phyloP scores from a whole-genome alignment of 2,113 vertebrate genomes.

The Amia ocellicauda region DNA sequence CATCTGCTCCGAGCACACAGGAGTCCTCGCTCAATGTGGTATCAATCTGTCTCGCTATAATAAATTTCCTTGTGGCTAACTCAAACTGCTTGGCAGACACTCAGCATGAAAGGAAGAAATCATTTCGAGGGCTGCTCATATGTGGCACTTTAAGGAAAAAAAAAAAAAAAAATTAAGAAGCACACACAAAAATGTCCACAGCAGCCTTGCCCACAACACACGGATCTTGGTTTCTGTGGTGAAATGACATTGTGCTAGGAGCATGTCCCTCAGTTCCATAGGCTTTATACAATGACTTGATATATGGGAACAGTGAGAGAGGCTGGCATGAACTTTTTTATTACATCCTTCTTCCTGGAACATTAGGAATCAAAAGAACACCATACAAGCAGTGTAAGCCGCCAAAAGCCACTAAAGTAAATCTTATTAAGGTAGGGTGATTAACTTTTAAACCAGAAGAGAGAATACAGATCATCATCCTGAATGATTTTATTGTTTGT shows the following conservation, averaged over 20 bases:
- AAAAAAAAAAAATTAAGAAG: too few relatives aligned
- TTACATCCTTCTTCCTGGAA: conserved; percentile 3
- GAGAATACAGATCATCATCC: too few relatives aligned
- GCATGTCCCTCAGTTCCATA: background rate
- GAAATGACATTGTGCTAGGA: background rate
- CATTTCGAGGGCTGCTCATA: background rate
- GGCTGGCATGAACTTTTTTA: background rate
- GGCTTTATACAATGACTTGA: background rate
- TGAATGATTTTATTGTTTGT: too few relatives aligned
- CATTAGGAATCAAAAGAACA: background rate
- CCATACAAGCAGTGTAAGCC: background rate
- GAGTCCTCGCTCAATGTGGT: conserved; percentile 37
- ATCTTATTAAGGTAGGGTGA: background rate
- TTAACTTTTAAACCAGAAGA: too few relatives aligned
- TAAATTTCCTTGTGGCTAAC: conserved; percentile 26
- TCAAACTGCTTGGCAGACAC: conserved; percentile 21
- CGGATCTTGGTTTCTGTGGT: background rate
- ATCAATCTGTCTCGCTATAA: conserved; percentile 23
- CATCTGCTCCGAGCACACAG: conserved; percentile 14
- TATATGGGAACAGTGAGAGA: background rate
- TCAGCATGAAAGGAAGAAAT: conserved; percentile 3
- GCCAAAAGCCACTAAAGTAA: background rate
- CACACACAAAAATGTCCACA: background rate
- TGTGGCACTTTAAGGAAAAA: background rate
- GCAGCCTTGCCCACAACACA: background rate